Base-by-base conservation (phyloP, 2,113 vertebrate species). In the Ciconia maguari region DNA sequence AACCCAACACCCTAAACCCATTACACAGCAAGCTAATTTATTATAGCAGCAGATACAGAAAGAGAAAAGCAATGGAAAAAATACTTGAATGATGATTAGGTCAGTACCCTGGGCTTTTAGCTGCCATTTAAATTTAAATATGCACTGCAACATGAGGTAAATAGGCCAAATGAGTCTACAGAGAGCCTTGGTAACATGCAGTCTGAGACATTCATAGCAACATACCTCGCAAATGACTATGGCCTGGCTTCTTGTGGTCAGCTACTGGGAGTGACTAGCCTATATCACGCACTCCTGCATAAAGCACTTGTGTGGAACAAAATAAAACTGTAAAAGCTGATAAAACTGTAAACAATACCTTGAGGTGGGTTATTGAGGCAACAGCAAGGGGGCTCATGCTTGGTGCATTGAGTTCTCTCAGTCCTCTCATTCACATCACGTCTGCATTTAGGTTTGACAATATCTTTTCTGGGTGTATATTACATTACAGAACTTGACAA, bases 81-180 rank as follows among this genome's bases (percentile, higher is more conserved):
- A 41, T 11, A 60, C 26, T 83, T 54, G 36, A 58, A 72, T 52
- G 19, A 64, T 41, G 27, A n/a, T 51, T 51, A 71, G 64, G 44
- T 93, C 69, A 72, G 24, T 71, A 58, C 29, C 42, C 61, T 17
- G n/a, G 36, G 74, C 69, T 95, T 96, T 94, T 82, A 89, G 69
- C 36, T 89, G 77, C 60, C 51, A 51, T 87, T 87, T 87, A 82
- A 87, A 90, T 93, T 96, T 83, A 80, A 91, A 85, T 64, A 65
- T 29, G 36, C 41, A 17, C 48, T 69, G 48, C 29, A 84, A 48
- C 8, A 26, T 16, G 49, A 72, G 48, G 62, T 54, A 66, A 94
- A 94, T 41, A 61, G 58, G 27, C 27, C 76, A 87, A 81, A 76
- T 80, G 95, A 65, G 54, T 36, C 85, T 92, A 38, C n/a, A 60